phyloP scores from a whole-genome alignment of 2,797 vertebrate genomes.

The Pangasius djambal region DNA sequence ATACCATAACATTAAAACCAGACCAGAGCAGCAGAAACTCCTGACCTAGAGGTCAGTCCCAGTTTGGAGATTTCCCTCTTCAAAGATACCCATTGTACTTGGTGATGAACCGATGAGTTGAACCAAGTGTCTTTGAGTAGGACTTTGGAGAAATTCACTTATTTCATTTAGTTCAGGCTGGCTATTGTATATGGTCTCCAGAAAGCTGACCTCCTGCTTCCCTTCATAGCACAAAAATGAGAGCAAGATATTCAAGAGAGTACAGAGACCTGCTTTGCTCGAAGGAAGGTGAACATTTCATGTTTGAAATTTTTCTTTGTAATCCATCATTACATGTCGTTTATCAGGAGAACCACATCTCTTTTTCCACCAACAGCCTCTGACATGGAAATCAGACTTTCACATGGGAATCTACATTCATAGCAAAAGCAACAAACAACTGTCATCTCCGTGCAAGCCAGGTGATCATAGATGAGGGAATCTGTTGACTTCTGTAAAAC shows the following conservation, averaged over 20 bases:
- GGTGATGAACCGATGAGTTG: conserved; percentile 1
- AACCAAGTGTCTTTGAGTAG: neutral
- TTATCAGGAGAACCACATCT: neutral
- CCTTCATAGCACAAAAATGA: neutral
- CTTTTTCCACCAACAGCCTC: neutral
- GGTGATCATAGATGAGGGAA: conserved; percentile 20
- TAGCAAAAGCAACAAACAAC: conserved; percentile 20
- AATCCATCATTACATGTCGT: neutral
- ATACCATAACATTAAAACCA: too few relatives aligned
- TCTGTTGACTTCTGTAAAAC: conserved; percentile 6
- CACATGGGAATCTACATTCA: neutral
- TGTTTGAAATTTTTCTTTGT: neutral
- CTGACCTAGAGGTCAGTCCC: neutral
- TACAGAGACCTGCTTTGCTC: neutral
- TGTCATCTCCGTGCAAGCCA: conserved; percentile 13
- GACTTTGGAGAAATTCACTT: neutral
- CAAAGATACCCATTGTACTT: neutral
- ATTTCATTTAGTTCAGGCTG: neutral
- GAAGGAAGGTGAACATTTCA: conserved; percentile 1
- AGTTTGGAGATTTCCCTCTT: neutral
- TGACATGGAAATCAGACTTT: conserved; percentile 23
- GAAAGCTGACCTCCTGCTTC: neutral
- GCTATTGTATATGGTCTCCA: neutral
- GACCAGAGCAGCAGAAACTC: neutral
- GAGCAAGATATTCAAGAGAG: neutral